A percentile compares a stretch with the other conserved stretches of the same genome.
These are phyloP conservation scores for Holotrichia oblita DNA, from an alignment of 1,140 invertebrate species.

Conservation along the genomic window DNA sequence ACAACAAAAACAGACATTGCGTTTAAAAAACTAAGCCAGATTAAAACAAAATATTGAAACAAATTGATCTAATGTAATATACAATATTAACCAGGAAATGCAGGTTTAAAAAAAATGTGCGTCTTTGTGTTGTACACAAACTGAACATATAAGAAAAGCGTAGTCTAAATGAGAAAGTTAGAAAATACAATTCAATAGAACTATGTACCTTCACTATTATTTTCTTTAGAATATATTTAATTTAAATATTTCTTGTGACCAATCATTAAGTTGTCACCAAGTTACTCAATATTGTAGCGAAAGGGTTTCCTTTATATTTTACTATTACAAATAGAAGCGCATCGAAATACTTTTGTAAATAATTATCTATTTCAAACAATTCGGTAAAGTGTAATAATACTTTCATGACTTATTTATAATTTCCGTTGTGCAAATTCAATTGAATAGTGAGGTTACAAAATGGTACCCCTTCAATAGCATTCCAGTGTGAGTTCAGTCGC, in stretches of 20 bases:
- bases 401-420: slow-evolving; percentile 9
- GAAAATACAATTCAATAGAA: background rate
- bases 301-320: background rate
- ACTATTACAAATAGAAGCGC: background rate
- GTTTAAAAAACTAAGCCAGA: too few relatives aligned
- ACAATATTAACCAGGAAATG: too few relatives aligned
- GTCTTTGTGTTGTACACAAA: too few relatives aligned
- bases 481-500: background rate
- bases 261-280: background rate
- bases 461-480: background rate
- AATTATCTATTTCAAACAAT: background rate
- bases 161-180: too few relatives aligned
- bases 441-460: background rate
- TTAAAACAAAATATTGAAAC: too few relatives aligned
- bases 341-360: background rate
- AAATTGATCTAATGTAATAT: too few relatives aligned
- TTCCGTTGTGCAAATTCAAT: slow-evolving; percentile 5
- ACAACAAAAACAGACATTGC: too few relatives aligned
- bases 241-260: background rate
- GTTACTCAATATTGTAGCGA: background rate
- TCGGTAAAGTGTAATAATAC: background rate
- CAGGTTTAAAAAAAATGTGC: too few relatives aligned
- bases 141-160: too few relatives aligned
- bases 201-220: background rate
- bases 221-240: background rate